These are phyloP conservation scores for Lytechinus variegatus DNA, from an alignment of 35 echinoderm and acorn worm species.

Conservation along the genomic window DNA sequence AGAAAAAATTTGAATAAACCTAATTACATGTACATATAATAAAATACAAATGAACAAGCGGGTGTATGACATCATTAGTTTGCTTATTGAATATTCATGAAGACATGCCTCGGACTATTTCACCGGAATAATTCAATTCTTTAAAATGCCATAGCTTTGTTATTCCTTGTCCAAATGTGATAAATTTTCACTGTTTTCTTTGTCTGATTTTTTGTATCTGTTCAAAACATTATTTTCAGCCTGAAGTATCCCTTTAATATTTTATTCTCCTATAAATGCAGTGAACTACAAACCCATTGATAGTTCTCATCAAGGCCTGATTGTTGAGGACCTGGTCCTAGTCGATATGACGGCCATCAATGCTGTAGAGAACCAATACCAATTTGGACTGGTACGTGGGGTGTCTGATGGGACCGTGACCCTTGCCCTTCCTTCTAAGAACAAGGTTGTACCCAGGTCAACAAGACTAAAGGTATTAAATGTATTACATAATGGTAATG, in stretches of 20 bases:
- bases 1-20: too few species aligned
- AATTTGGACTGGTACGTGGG: background rate
- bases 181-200: too few species aligned
- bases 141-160: too few species aligned
- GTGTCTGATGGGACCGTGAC: background rate
- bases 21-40: too few species aligned
- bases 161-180: too few species aligned
- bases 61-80: too few species aligned
- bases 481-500: too few species aligned
- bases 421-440: background rate
- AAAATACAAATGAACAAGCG: too few species aligned
- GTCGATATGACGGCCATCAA: background rate
- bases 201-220: background rate
- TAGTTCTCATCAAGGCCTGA: background rate
- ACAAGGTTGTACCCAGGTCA: background rate
- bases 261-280: background rate
- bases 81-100: too few species aligned
- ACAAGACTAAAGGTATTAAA: background rate
- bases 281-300: background rate
- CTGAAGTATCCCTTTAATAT: background rate
- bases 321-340: background rate
- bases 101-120: too few species aligned
- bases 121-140: too few species aligned
- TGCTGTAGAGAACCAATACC: background rate
- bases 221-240: background rate